Evolutionary conservation across 2,888 invertebrate species (phyloP), one percentile per base, ranked within the genome.

Genomic region (Ferdinandea cuprea): DNA sequence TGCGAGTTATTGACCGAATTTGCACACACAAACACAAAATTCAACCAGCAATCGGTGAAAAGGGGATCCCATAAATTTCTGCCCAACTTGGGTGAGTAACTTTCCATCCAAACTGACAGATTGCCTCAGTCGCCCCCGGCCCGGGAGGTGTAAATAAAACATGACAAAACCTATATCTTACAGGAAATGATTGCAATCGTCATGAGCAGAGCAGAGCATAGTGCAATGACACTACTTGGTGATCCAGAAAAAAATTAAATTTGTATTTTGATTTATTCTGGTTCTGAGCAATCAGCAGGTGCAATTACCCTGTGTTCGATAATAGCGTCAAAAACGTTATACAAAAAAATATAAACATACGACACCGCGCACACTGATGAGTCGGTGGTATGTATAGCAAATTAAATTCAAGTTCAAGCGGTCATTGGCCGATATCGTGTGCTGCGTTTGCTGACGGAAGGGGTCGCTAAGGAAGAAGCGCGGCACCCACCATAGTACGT

Each of bases 331-430:
- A 46, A 48, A 44, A 21, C 1, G 42, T 32, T 52, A 54, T 19
- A 69, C 17, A 37, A 11, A 25, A 7, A 58, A 35, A 44, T 32
- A 30, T 11, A 58, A 35, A 44, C 44, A 30, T 35, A 68, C 54
- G n/a, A 13, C 6, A 17, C 3, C 21, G n/a, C n/a, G n/a, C n/a
- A n/a, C n/a, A 44, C n/a, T 6, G 32, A 9, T n/a, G n/a, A n/a
- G 37, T 6, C 25, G 19, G 11, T 15, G 50, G 11, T 4, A 30
- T 11, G 46, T 15, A 52, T 4, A 40, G 9, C 21, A 48, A 73
- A 63, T 3, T 13, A 48, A 48, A 65, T 50, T 66, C 66, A 74
- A 74, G 74, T 74, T 74, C 74, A 74, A 42, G 74, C 74, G 74
- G 74, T 66, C 74, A 32, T 66, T 66, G 74, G 58, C 66, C 74